Conservation (phyloP, 1,140 invertebrate genomes). For the Achroia grisella region DNA sequence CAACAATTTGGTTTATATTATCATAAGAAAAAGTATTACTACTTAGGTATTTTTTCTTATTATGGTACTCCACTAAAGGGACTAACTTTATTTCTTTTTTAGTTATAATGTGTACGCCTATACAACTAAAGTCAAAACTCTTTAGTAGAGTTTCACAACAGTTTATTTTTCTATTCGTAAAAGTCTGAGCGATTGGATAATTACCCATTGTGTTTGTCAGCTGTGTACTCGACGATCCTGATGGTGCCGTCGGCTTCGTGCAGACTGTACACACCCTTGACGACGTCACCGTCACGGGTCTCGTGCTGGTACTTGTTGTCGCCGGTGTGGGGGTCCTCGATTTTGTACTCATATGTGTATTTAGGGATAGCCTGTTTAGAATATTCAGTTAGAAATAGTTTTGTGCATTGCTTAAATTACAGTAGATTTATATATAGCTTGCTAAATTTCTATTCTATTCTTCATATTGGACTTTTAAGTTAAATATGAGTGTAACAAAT, state of each 20-base stretch:
- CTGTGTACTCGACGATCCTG: conserved; percentile 72
- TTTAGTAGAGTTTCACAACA: too few relatives aligned
- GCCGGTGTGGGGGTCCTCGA: conserved; percentile 36
- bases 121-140: too few relatives aligned
- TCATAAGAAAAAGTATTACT: too few relatives aligned
- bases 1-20: too few relatives aligned
- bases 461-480: too few relatives aligned
- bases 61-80: too few relatives aligned
- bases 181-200: background rate
- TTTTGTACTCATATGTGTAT: conserved; percentile 53
- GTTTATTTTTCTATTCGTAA: too few relatives aligned
- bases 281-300: conserved; percentile 30
- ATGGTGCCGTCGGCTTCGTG: conserved; percentile 36
- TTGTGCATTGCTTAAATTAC: background rate
- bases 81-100: too few relatives aligned
- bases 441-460: background rate
- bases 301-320: conserved; percentile 39
- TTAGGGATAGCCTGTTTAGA: conserved; percentile 37
- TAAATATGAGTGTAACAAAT: too few relatives aligned
- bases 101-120: too few relatives aligned
- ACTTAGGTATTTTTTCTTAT: too few relatives aligned
- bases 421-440: background rate
- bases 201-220: conserved; percentile 69
- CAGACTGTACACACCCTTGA: conserved; percentile 39
- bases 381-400: background rate